These are phyloP conservation scores for Popillia japonica DNA, from an alignment of 1,140 invertebrate genomes.

Conservation along the genomic window DNA sequence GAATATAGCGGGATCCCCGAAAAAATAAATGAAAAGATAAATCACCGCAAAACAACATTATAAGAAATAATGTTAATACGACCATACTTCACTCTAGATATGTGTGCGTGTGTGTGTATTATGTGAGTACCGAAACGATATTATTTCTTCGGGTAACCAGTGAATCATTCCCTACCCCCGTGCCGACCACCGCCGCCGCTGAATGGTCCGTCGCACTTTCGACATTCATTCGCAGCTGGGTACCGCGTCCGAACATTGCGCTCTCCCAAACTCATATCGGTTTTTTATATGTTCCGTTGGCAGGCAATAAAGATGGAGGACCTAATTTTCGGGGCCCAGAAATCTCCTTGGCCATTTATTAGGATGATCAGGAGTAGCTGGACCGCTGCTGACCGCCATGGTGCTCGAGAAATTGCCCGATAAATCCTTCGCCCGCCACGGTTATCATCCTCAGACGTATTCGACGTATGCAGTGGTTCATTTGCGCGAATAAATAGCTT, in stretches of 20 bases:
- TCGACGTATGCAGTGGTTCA: too few species aligned
- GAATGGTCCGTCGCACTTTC: too few species aligned
- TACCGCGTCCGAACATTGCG: constrained; percentile 52
- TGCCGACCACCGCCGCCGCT: neutral
- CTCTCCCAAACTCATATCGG: constrained; percentile 50
- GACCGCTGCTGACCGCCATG: constrained; percentile 16
- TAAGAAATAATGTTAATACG: constrained; percentile 32
- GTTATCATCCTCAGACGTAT: too few species aligned
- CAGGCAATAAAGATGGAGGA: constrained; percentile 57
- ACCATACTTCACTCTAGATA: neutral
- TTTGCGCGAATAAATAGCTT: too few species aligned
- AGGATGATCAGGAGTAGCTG: constrained; percentile 9
- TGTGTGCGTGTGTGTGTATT: neutral
- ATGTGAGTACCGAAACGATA: constrained; percentile 2
- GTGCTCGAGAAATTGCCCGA: constrained; percentile 18
- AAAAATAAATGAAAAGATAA: constrained; percentile 28
- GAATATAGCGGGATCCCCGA: too few species aligned
- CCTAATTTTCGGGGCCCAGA: constrained; percentile 55
- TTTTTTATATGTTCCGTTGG: constrained; percentile 55
- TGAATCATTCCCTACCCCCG: constrained; percentile 23
- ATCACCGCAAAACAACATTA: constrained; percentile 27
- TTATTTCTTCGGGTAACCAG: constrained; percentile 16
- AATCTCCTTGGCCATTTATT: constrained; percentile 51
- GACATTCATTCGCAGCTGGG: constrained; percentile 48
- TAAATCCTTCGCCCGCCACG: constrained; percentile 12